Evolutionary conservation across 2,888 invertebrate genomes (phyloP), one percentile per base, ranked within the genome.

Genomic region (Deilephila elpenor): DNA sequence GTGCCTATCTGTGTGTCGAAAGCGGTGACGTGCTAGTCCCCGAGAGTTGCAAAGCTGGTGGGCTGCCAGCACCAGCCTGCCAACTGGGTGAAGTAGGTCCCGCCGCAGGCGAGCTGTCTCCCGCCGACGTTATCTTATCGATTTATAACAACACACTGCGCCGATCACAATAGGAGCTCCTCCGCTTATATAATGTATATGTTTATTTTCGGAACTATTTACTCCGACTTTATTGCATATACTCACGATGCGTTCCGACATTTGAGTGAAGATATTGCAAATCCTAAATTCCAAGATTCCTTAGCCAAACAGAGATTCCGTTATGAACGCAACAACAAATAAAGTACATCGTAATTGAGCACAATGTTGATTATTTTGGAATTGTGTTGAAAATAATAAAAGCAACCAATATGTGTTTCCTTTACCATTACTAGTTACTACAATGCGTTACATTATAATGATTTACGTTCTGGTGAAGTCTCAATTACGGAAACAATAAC

Each of bases 61-160:
- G 78, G 77, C 85, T 90, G 91, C 90, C 91, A 90, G 89, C 81
- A 70, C 79, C 76, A 76, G 75, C 74, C 84, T 90, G 92, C 92
- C 92, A 92, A 92, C 83, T 92, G 85, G 89, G 90, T 89, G 89
- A 89, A 80, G 80, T 70, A 70, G 71, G 71, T 62, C 76, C 75
- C 79, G 72, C 77, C 79, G 78, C 78, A 72, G 76, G 82, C 74
- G 74, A 70, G 61, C 74, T 72, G 70, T 79, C 85, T 83, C 80
- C 80, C 74, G 72, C 78, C 73, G 76, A 74, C 78, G 74, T 73
- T 75, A 74, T 75, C 74, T 75, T 81, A 85, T 83, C 80, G 84
- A 83, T 83, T 79, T 80, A 78, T 77, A 74, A 59, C 74, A 29
- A 72, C 76, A 34, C 56, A 71, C 59, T 67, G 59, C 59, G 14